Evolutionary conservation across 2,888 invertebrate species (phyloP).

Genomic region (Seira sanloemensis): DNA sequence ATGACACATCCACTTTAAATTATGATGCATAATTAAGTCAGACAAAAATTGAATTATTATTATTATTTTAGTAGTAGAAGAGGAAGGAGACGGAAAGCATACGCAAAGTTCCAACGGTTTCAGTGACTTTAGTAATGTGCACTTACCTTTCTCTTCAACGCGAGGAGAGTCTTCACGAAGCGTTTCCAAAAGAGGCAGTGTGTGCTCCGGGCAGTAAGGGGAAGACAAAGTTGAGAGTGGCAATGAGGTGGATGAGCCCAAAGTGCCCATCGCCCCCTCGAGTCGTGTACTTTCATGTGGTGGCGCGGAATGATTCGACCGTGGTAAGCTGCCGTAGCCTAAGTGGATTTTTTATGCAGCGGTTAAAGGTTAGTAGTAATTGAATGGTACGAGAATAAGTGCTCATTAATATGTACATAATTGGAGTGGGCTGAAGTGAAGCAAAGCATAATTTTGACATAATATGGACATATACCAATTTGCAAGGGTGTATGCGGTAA

Average conservation of each 20-base stretch:
- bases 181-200: slow-evolving; percentile 81
- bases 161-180: slow-evolving; percentile 81
- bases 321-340: slow-evolving; percentile 91
- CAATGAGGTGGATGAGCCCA: slow-evolving; percentile 76
- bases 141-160: slow-evolving; percentile 71
- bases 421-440: too few species aligned
- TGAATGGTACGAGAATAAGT: background rate
- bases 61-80: background rate
- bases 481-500: slow-evolving; percentile 70
- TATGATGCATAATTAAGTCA: background rate
- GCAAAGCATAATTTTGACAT: too few species aligned
- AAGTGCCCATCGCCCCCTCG: slow-evolving; percentile 76
- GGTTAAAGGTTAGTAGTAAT: background rate
- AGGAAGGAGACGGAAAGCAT: too few species aligned
- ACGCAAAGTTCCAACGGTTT: too few species aligned
- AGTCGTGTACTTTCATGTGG: slow-evolving; percentile 73
- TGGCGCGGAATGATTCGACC: slow-evolving; percentile 88
- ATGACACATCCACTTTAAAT: too few species aligned
- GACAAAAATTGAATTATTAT: background rate
- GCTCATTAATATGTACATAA: too few species aligned
- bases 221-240: slow-evolving; percentile 77
- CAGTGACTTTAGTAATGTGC: too few species aligned
- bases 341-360: slow-evolving; percentile 67
- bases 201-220: slow-evolving; percentile 79
- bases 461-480: slow-evolving; percentile 32